Percentiles rank a stretch among this genome's conserved stretches.
phyloP scores from a whole-genome alignment of 2,888 invertebrate species.

The Colostygia pectinataria region DNA sequence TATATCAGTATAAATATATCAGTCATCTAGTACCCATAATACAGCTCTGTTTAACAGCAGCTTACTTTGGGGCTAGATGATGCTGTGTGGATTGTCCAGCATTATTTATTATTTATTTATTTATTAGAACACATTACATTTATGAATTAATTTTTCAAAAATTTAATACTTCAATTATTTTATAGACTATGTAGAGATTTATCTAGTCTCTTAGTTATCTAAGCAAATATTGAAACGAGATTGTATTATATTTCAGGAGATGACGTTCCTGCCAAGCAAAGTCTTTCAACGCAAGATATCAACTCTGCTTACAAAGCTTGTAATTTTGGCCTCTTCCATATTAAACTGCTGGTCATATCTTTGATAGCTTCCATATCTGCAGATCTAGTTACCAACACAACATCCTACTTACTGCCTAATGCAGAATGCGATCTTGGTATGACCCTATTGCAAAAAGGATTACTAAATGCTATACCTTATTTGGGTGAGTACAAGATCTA shows the following conservation, averaged over 20 bases:
- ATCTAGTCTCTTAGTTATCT: no score
- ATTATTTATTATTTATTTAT: no score
- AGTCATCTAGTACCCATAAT: no score
- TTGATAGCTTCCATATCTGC: conserved; percentile 50
- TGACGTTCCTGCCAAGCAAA: conserved; percentile 17
- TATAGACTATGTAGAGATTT: no score
- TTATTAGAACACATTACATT: no score
- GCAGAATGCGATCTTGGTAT: conserved; percentile 68
- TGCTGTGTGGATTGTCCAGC: no score
- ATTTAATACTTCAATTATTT: no score
- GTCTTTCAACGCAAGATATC: conserved; percentile 59
- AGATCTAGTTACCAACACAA: conserved; percentile 49
- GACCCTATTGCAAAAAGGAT: conserved; percentile 61
- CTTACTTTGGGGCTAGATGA: no score
- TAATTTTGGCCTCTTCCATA: conserved; percentile 60
- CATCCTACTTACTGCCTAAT: conserved; percentile 58
- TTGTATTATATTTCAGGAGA: conserved; percentile 15
- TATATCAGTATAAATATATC: no score
- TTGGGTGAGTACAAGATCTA: conserved; percentile 50
- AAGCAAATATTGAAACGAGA: no score
- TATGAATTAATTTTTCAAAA: no score
- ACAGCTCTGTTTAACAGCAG: no score
- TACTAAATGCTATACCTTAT: conserved; percentile 64
- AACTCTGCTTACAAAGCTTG: conserved; percentile 58
- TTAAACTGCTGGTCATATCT: conserved; percentile 47